Base-by-base conservation (phyloP, 2,797 vertebrate species). In the Hyperoplus lanceolatus region DNA sequence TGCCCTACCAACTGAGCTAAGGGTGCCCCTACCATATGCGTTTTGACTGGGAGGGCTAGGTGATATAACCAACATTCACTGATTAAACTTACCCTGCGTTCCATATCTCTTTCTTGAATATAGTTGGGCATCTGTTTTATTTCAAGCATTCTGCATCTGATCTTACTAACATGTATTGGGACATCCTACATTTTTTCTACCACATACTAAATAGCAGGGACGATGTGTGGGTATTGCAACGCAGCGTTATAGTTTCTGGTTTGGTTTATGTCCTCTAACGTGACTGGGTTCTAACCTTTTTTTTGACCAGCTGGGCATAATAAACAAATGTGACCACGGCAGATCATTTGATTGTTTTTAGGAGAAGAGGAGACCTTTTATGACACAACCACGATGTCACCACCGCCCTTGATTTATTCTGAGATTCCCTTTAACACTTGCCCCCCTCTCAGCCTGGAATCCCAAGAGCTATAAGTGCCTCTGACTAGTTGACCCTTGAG, bases 261-360 rank as follows among this genome's bases (percentile, higher is more conserved):
- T 85, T 71, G 62, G 29, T 66, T 80, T 80, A 61, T 79, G 78
- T 70, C 57, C 48, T 80, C 45, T 76, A 46, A 57, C 61, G 75
- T 70, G 67, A 80, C 53, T 69, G 39, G 29, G 68, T 60, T 39
- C 73, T 73, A 82, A 77, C 42, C 4, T 65, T 80, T 79, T 14
- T 65, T 80, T 79, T 14, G 63, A 56, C 57, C 71, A 64, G 58
- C 1, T 1, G 68, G 46, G 64, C n/a, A 77, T 76, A 73, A 85
- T 75, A 84, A 86, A 87, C 77, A 82, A 81, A 74, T 53, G 55
- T 77, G 60, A 85, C 70, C 76, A 55, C 70, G 76, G 68, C 46
- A 73, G 83, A 81, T 78, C 69, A 70, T 79, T 50, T 60, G 53
- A 78, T 77, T 89, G 78, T 87, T 89, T 83, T 70, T 29, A 29